Base-by-base conservation (phyloP, 1,140 invertebrate genomes). In the Portunus trituberculatus region DNA sequence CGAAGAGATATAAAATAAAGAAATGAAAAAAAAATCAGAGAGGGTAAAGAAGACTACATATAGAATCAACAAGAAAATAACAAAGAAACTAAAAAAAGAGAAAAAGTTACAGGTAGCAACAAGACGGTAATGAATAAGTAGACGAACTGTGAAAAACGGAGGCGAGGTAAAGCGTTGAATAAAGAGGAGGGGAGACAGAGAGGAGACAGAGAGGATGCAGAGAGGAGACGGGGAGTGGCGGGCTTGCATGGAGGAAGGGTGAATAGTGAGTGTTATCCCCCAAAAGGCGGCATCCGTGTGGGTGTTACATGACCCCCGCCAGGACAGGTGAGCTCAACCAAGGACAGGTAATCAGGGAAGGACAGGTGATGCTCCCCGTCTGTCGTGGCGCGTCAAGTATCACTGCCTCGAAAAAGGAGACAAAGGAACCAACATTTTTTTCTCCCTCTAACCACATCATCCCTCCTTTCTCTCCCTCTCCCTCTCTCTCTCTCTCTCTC, bases 401-500 rank as follows among this genome's bases (percentile, higher is more conserved):
- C 67, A n/a, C 6, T 2, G 67, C 52, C 52, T 59, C 52, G 8
- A 59, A 59, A 59, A 59, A 12, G 16, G 8, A 59, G 52, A 59
- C 52, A 59, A 59, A 59, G 52, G 52, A 20, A 59, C 16, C 52
- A 2, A 59, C 52, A 14, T 59, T 59, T 59, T n/a, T 76, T 20
- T n/a, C 8, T 25, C 67, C 12, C n/a, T 76, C 20, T 76, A 76
- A 10, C 20, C 4, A n/a, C 0, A 12, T 3, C n/a, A 76, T 76
- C 20, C 20, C 67, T 2, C 67, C 6, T n/a, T 8, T 8, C 67
- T 76, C 67, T 76, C 67, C n/a, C 67, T n/a, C 67, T 76, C 67
- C n/a, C 67, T 76, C 67, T 76, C 67, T 76, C 67, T 76, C 67
- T 76, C 67, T 76, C 67, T 76, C 67, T 76, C 67, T 76, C 67